Conservation (phyloP, 2,888 invertebrate species). For the Abrostola triplasia region DNA sequence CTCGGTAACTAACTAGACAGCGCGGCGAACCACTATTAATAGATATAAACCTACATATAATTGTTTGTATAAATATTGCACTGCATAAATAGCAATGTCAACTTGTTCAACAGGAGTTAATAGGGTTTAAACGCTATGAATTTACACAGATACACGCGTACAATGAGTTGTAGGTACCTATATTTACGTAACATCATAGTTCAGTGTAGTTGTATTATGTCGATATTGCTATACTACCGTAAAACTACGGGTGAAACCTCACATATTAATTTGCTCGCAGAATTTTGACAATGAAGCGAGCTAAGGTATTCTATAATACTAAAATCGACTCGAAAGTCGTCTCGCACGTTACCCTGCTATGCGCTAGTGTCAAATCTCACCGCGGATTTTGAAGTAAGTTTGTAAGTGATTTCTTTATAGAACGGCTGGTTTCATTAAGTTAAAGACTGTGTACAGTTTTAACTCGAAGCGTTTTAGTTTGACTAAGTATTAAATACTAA, state of each 20-base stretch:
- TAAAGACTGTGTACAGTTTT: no score
- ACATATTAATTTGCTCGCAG: no score
- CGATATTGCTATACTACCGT: background rate
- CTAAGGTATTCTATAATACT: no score
- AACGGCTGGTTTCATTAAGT: no score
- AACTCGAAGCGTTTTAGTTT: no score
- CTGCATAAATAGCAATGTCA: constrained; percentile 36
- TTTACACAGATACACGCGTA: constrained; percentile 36
- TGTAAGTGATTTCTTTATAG: no score
- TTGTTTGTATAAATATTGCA: constrained; percentile 19
- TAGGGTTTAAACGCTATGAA: constrained; percentile 46
- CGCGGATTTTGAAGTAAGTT: no score
- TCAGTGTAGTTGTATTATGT: background rate
- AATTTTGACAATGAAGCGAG: no score
- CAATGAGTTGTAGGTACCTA: constrained; percentile 21
- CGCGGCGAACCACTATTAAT: background rate
- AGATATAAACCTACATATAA: background rate
- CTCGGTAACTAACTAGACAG: background rate
- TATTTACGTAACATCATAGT: constrained; percentile 9
- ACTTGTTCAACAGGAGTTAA: constrained; percentile 52
- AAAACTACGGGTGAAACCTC: background rate
- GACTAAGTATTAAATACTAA: no score
- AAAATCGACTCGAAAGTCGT: no score
- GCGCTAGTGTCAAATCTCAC: no score
- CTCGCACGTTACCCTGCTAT: no score